Conservation (phyloP, 2,113 vertebrate species). For the Vimba vimba region DNA sequence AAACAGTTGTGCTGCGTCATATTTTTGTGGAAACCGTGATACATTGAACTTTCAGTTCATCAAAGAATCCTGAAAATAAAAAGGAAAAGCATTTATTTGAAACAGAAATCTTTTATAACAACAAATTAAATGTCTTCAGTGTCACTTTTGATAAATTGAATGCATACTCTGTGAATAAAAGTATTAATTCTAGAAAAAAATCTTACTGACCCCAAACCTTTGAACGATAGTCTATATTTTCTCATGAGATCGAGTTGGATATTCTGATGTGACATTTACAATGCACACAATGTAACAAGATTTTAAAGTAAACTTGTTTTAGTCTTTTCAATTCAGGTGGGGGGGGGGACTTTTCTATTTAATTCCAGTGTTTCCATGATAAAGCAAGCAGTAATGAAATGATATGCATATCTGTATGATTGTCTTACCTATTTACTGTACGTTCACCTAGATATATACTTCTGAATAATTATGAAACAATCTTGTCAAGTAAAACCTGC, state of each 20-base stretch:
- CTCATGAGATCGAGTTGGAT: neutral
- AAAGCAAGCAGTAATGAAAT: slow-evolving; percentile 10
- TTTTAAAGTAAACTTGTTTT: neutral
- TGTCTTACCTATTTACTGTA: neutral
- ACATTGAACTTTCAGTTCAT: too few relatives aligned
- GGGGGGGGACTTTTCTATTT: neutral
- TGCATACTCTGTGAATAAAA: neutral
- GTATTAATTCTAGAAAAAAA: neutral
- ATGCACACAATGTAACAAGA: too few relatives aligned
- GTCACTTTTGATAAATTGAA: neutral
- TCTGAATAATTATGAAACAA: neutral
- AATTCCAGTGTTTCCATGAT: neutral
- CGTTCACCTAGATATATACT: neutral
- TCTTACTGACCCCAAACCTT: too few relatives aligned
- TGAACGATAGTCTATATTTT: neutral
- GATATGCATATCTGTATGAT: neutral
- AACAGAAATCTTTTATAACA: too few relatives aligned
- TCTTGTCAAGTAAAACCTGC: neutral
- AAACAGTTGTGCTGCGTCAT: neutral
- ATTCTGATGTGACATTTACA: neutral
- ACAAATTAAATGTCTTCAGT: neutral
- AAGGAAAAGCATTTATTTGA: too few relatives aligned
- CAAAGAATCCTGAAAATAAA: too few relatives aligned
- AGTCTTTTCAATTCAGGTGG: neutral
- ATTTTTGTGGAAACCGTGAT: neutral